phyloP scores from a whole-genome alignment of 2,797 vertebrate genomes.

The Muscicapa striata region DNA sequence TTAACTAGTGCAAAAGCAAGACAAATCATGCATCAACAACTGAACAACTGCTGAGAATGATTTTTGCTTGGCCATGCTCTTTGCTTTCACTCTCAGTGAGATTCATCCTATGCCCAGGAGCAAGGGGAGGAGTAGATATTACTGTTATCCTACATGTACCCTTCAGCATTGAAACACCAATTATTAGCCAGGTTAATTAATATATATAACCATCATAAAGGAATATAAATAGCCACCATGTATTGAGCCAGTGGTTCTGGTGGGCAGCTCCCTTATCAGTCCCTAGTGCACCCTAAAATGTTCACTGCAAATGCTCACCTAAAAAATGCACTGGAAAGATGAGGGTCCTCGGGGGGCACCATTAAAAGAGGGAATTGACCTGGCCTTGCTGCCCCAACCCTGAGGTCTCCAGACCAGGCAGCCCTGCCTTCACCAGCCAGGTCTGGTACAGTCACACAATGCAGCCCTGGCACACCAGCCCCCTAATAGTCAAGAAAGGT shows the following conservation, averaged over 20 bases:
- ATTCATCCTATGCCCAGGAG: not conserved
- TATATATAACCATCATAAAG: not conserved
- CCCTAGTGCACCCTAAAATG: not conserved
- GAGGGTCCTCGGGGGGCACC: not conserved
- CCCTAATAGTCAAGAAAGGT: not conserved
- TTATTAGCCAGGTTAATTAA: not conserved
- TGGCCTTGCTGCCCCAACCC: not conserved
- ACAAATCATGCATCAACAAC: not conserved
- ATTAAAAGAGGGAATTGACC: not conserved
- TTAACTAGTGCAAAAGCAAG: not conserved
- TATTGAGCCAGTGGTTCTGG: not conserved
- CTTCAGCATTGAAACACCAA: not conserved
- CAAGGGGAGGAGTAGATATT: not conserved
- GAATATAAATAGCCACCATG: not conserved
- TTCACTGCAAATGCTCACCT: not conserved
- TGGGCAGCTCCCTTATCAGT: not conserved
- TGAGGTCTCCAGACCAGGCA: accelerated
- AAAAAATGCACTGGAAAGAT: not conserved
- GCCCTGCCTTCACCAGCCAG: not conserved
- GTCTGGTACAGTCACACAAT: not conserved
- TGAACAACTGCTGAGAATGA: not conserved
- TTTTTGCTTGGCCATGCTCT: not conserved
- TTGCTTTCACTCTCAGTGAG: not conserved
- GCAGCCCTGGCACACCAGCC: not conserved
- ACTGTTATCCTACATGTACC: not conserved